Conservation (phyloP, 2,888 invertebrate genomes). For the Drosophila anomalata region DNA sequence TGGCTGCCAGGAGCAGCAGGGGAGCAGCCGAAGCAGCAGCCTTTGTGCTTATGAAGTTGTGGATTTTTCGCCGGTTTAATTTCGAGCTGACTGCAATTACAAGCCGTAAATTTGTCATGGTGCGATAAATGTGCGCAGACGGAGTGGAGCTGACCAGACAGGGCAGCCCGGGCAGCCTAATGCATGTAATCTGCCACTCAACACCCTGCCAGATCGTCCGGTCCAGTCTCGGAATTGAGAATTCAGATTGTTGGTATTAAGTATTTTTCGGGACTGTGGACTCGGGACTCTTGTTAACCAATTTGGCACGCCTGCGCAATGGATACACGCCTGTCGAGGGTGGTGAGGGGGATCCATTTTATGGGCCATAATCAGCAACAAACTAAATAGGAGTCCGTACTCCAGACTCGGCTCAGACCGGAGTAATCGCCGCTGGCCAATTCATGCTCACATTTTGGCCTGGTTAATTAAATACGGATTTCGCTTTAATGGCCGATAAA, state of each 20-base stretch:
- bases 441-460: slow-evolving; percentile 83
- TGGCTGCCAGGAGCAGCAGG: slow-evolving; percentile 2
- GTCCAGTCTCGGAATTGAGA: not conserved
- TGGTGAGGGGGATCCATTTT: slow-evolving; percentile 16
- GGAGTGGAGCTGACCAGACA: slow-evolving; percentile 13
- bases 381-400: slow-evolving; percentile 42
- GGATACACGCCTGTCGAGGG: slow-evolving; percentile 1
- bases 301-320: slow-evolving; percentile 58
- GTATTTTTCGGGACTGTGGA: slow-evolving; percentile 7
- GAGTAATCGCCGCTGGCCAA: slow-evolving; percentile 63
- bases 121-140: slow-evolving; percentile 70
- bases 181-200: slow-evolving; percentile 81
- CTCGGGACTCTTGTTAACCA: slow-evolving; percentile 62
- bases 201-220: slow-evolving; percentile 71
- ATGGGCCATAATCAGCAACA: slow-evolving; percentile 53
- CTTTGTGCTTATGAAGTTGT: slow-evolving; percentile 73
- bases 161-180: slow-evolving; percentile 68
- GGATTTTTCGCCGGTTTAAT: slow-evolving; percentile 72
- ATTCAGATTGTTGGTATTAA: slow-evolving; percentile 2
- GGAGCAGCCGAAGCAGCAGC: slow-evolving; percentile 22
- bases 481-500: slow-evolving; percentile 82
- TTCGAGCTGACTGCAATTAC: slow-evolving; percentile 76
- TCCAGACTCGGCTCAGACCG: not conserved
- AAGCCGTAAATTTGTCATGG: slow-evolving; percentile 82
- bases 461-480: slow-evolving; percentile 82